These are phyloP conservation scores for Rallus crepitans DNA, from an alignment of 2,797 vertebrate species.

Conservation along the genomic window DNA sequence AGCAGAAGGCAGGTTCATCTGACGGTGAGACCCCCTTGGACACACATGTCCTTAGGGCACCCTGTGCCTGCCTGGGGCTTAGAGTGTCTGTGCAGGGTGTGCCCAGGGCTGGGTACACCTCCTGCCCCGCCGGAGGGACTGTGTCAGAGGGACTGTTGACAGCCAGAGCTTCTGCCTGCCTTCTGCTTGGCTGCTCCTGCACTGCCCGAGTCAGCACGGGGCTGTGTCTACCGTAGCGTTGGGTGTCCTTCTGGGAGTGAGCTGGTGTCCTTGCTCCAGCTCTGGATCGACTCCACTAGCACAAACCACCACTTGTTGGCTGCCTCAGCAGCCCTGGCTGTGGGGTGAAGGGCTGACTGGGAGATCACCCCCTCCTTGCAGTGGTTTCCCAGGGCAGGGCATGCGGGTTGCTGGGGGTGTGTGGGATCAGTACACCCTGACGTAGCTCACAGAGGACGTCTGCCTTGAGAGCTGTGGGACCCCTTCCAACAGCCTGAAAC, in stretches of 20 bases:
- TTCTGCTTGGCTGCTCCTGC: not conserved
- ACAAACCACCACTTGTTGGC: not conserved
- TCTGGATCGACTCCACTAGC: not conserved
- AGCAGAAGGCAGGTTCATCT: not conserved
- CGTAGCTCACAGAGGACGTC: not conserved
- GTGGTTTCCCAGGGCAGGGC: not conserved
- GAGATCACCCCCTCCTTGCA: not conserved
- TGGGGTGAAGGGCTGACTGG: not conserved
- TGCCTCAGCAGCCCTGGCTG: not conserved
- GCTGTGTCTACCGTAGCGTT: not conserved
- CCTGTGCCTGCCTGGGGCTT: not conserved
- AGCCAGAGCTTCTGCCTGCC: not conserved
- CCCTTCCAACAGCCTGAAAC: not conserved
- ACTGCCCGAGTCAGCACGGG: not conserved
- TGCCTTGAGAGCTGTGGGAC: not conserved
- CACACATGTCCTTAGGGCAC: not conserved
- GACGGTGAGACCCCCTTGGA: not conserved
- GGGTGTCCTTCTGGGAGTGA: not conserved
- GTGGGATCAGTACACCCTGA: not conserved
- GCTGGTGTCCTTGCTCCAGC: not conserved
- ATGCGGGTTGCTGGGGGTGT: accelerated
- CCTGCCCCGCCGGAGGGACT: not conserved
- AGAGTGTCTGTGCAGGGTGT: not conserved
- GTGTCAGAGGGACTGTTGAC: not conserved
- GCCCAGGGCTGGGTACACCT: not conserved